Evolutionary conservation across 2,888 invertebrate genomes (phyloP), one percentile per base, ranked within the genome.

Genomic region (Drosophila lacicola): DNA sequence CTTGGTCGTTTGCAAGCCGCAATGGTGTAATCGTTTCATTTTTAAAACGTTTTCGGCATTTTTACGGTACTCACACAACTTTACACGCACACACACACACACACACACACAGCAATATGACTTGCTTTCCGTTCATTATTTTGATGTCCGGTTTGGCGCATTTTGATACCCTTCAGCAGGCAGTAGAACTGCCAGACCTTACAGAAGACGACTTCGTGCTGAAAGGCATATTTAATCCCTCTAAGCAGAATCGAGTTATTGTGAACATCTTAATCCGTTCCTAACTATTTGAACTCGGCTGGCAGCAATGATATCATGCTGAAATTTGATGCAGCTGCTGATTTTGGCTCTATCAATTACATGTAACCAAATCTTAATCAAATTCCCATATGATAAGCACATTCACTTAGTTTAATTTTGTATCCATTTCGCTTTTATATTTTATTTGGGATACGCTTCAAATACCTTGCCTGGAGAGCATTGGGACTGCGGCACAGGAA

Each of bases 1-100:
- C 89, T 86, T 89, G 88, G 88, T 88, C 89, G 89, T 89, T 88
- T 85, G 84, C 75, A 84, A 74, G 88, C 85, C 89, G 82, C 89
- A 89, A 89, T 89, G 88, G 82, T 79, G 84, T 89, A 84, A 85
- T 87, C 84, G 84, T 82, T 82, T 82, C 88, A 73, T 87, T 89
- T 84, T 88, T 73, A 86, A 82, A 88, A 88, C 85, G 88, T 89
- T 89, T 87, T 82, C 80, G 80, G 76, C 76, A 79, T 81, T 78
- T 82, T 77, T 68, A 71, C 73, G 57, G 68, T 46, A 68, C 62
- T 42, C 66, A 61, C 46, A 55, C 45, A 58, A 50, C 46, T 49
- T 46, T 19, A 39, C 44, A 44, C 36, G 19, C 50, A 33, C 45
- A 58, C 41, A 56, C 17, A 49, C 13, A 41, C 41, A 57, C 50